phyloP scores from a whole-genome alignment of 1,140 invertebrate species.

The Conopomorpha cramerella region DNA sequence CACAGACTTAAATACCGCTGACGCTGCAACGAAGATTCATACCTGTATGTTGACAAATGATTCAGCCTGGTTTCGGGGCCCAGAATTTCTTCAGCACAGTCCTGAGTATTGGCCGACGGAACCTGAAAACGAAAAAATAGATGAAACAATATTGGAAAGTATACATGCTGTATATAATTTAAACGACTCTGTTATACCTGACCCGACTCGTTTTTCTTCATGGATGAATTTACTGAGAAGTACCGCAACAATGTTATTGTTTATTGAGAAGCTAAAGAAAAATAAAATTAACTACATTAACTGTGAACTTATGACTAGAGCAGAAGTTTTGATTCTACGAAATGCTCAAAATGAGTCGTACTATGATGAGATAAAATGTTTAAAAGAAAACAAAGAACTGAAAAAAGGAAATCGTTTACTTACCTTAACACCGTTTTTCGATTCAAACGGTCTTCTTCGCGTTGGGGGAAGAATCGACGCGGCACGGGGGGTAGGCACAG shows the following conservation, averaged over 20 bases:
- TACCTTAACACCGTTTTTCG: neutral
- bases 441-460: neutral
- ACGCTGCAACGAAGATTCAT: slow-evolving; percentile 11
- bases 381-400: neutral
- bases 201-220: neutral
- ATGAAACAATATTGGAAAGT: neutral
- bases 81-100: neutral
- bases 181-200: too few relatives aligned
- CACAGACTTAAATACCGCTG: slow-evolving; percentile 7
- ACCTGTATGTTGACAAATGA: slow-evolving; percentile 7
- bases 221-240: neutral
- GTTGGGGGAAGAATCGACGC: neutral
- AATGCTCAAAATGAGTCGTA: neutral
- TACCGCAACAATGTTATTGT: neutral
- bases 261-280: neutral
- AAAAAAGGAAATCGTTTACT: neutral
- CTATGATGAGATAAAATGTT: neutral
- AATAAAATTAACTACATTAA: neutral
- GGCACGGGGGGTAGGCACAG: neutral
- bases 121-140: neutral
- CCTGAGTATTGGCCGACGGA: neutral
- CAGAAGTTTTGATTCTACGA: neutral
- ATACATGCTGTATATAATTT: too few relatives aligned
- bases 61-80: slow-evolving; percentile 17
- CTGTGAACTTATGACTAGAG: neutral